phyloP scores from a whole-genome alignment of 1,140 invertebrate species.

The Temnothorax longispinosus region DNA sequence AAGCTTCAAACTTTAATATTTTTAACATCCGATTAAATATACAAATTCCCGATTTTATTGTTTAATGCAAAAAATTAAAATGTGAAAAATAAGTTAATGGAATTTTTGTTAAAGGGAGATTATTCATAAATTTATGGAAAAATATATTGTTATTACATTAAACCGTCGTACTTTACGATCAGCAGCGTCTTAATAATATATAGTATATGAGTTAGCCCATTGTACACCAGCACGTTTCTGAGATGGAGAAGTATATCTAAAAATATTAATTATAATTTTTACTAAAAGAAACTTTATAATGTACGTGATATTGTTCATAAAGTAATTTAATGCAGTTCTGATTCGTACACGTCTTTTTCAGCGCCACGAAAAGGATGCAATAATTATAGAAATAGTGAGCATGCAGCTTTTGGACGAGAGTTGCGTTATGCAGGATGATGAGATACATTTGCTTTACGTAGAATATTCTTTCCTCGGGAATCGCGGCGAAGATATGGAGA shows the following conservation, averaged over 20 bases:
- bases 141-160: background rate
- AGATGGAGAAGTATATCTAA: constrained; percentile 13
- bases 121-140: background rate
- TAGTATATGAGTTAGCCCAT: background rate
- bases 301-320: background rate
- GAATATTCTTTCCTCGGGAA: constrained; percentile 77
- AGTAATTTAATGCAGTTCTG: background rate
- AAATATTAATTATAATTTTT: background rate
- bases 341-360: constrained; percentile 22
- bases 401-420: constrained; percentile 70
- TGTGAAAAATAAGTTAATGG: background rate
- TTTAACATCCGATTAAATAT: background rate
- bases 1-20: background rate
- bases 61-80: background rate
- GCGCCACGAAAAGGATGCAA: constrained; percentile 24
- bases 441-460: constrained; percentile 71
- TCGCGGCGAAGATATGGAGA: constrained; percentile 75
- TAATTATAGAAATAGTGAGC: constrained; percentile 73
- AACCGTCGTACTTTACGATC: background rate
- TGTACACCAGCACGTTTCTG: constrained; percentile 3
- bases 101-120: background rate
- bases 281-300: background rate
- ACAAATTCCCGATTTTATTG: background rate
- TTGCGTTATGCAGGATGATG: constrained; percentile 46
- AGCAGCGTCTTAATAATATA: background rate